Base-by-base conservation (phyloP, 2,113 vertebrate species). In the Pontoporia blainvillei region DNA sequence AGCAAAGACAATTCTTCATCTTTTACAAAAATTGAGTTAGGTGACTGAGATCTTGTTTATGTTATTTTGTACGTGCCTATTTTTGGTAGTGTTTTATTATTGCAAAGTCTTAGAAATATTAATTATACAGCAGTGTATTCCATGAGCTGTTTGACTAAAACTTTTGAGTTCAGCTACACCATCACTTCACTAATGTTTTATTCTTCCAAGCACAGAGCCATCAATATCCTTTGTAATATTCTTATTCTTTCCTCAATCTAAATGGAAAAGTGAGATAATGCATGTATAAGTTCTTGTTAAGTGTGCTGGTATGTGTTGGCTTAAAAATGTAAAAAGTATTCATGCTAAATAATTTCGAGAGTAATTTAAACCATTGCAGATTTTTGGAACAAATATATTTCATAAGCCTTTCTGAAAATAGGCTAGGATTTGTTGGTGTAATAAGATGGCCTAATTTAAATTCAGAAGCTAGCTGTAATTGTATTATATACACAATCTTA, bases 81-180 rank as follows among this genome's bases (percentile, higher is more conserved):
- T 96, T 97, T 95, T 66, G 71, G 86, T 85, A 82, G 76, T 82
- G 69, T 36, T 87, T 94, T 95, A 78, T 92, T 95, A 75, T 89
- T 97, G 61, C 25, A 76, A 52, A 94, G 96, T 66, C 21, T 96
- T 13, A 9, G 89, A 72, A 97, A 86, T 95, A 59, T 14, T 97
- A 73, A 59, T 67, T 67, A 91, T 29, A 2, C 31, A 87, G 76
- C 1, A 92, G 89, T 87, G 69, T 4, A 0, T 82, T 9, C 31
- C 1, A 1, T 69, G 72, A 54, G 44, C 21, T 46, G 23, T 76
- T 91, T 5, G 20, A 93, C 12, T 86, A 83, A 93, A 96, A 31
- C 75, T 95, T 94, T 92, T 93, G 83, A 86, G 86, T 29, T 81
- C 3, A 31, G 21, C 3, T 54, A 23, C 20, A 52, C 90, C 34